These are phyloP conservation scores for Cirrhinus molitorella DNA, from an alignment of 2,797 vertebrate species.

Conservation along the genomic window DNA sequence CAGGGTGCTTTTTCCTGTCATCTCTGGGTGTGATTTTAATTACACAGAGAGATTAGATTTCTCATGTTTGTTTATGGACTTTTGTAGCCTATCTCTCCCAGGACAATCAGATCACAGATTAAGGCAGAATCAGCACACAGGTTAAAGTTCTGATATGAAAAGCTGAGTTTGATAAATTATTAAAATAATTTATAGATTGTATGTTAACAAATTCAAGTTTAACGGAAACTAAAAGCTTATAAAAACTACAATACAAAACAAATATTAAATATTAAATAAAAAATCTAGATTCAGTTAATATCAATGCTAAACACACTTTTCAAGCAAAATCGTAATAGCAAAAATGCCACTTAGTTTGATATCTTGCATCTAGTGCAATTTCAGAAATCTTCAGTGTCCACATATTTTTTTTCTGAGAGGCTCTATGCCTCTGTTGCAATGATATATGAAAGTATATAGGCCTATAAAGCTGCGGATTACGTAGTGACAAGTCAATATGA, in stretches of 20 bases:
- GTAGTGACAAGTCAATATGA: conserved; percentile 75
- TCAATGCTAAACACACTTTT: neutral
- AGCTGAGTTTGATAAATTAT: neutral
- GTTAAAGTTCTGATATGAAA: conserved; percentile 64
- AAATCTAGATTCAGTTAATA: neutral
- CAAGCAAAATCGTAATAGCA: neutral
- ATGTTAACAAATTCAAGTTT: neutral
- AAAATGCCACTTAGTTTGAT: neutral
- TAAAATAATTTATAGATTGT: neutral
- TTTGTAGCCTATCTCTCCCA: conserved; percentile 63
- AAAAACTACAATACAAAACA: neutral
- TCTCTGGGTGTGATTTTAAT: conserved; percentile 46
- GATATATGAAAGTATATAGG: conserved; percentile 67
- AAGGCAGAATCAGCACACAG: conserved; percentile 62
- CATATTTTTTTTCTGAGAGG: conserved; percentile 12
- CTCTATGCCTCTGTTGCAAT: conserved; percentile 73
- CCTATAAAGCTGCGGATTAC: conserved; percentile 81
- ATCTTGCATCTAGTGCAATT: neutral
- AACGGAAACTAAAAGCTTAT: neutral
- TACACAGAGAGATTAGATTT: conserved; percentile 74
- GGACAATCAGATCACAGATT: conserved; percentile 81
- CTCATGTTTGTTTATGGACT: conserved; percentile 64
- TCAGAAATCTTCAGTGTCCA: neutral
- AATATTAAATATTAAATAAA: neutral
- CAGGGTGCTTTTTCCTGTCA: conserved; percentile 30